A percentile compares a stretch with the other conserved stretches of the same genome.
These are phyloP conservation scores for Dendrolimus kikuchii DNA, from an alignment of 1,140 invertebrate genomes.

Conservation along the genomic window DNA sequence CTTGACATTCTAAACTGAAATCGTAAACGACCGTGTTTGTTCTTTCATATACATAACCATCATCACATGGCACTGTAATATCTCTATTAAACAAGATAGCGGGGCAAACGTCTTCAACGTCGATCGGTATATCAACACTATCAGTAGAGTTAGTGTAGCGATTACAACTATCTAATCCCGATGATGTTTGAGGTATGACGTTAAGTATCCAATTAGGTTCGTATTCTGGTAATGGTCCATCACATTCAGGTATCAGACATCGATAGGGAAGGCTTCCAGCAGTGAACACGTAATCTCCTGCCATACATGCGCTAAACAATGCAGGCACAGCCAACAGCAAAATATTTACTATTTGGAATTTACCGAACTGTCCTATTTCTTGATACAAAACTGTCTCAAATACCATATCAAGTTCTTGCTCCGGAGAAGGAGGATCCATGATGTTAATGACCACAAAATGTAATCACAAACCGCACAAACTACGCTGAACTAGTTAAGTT, in stretches of 20 bases:
- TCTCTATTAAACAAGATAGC: slow-evolving; percentile 39
- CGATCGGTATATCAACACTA: slow-evolving; percentile 9
- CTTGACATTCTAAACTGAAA: slow-evolving; percentile 51
- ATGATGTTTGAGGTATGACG: slow-evolving; percentile 37
- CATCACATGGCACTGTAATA: slow-evolving; percentile 40
- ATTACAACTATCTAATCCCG: slow-evolving; percentile 44
- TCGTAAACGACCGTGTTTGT: slow-evolving; percentile 56
- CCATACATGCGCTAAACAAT: slow-evolving; percentile 43
- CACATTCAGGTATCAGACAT: slow-evolving; percentile 49
- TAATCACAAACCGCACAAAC: too few relatives aligned
- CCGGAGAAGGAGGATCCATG: slow-evolving; percentile 8
- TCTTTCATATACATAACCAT: slow-evolving; percentile 42
- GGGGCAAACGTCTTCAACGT: slow-evolving; percentile 27
- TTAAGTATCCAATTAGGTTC: slow-evolving; percentile 47
- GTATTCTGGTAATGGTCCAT: slow-evolving; percentile 34
- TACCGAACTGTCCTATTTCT: slow-evolving; percentile 48
- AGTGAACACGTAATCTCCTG: slow-evolving; percentile 55
- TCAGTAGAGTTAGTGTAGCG: slow-evolving; percentile 33
- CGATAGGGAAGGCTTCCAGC: slow-evolving; percentile 43
- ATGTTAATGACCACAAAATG: not conserved
- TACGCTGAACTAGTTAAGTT: too few relatives aligned
- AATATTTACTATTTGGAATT: slow-evolving; percentile 49
- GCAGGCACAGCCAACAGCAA: slow-evolving; percentile 35
- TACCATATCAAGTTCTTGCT: slow-evolving; percentile 25
- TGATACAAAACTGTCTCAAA: slow-evolving; percentile 46